These are phyloP conservation scores for Apamea sordens DNA, from an alignment of 2,888 invertebrate species.

Conservation along the genomic window DNA sequence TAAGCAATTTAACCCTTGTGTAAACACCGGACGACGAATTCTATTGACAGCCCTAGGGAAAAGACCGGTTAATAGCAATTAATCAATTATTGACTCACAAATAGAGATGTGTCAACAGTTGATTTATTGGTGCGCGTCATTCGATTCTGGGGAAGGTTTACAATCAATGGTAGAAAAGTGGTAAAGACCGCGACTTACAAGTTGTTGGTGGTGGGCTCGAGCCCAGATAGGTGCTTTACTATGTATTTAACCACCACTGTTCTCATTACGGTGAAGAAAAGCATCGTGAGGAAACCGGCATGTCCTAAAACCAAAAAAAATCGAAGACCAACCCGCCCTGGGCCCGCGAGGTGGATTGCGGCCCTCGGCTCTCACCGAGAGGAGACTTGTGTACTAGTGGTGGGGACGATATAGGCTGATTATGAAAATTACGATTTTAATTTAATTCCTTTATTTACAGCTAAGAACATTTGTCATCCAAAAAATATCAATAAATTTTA, in stretches of 20 bases:
- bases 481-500: neutral
- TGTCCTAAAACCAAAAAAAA: neutral
- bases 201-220: neutral
- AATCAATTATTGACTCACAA: constrained; percentile 11
- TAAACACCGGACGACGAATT: constrained; percentile 19
- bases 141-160: neutral
- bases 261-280: neutral
- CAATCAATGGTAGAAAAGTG: neutral
- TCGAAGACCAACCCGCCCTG: neutral
- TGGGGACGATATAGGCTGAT: neutral
- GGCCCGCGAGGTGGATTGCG: neutral
- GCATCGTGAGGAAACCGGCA: too few relatives aligned
- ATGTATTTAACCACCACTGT: neutral
- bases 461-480: neutral
- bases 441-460: too few relatives aligned
- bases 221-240: neutral
- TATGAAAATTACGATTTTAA: neutral
- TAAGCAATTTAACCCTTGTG: constrained; percentile 30
- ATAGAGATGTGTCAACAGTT: neutral
- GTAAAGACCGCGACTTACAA: neutral
- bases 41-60: constrained; percentile 26
- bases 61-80: neutral
- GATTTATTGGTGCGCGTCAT: neutral
- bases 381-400: neutral
- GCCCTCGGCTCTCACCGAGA: neutral